A percentile compares a stretch with the other conserved stretches of the same genome.
These are phyloP conservation scores for Tinea pellionella DNA, from an alignment of 2,888 invertebrate genomes.

Conservation along the genomic window DNA sequence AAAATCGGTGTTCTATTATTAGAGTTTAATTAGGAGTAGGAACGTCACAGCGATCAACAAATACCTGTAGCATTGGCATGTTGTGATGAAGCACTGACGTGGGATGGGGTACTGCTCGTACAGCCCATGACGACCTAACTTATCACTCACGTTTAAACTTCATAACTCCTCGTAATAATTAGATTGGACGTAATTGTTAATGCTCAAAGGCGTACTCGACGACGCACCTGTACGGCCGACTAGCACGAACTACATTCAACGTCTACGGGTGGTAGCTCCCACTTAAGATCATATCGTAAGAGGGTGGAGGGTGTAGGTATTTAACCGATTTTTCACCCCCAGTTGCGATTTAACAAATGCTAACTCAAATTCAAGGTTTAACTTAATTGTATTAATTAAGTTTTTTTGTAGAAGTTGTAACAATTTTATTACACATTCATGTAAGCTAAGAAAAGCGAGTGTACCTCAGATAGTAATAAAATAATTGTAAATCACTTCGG, in stretches of 20 bases:
- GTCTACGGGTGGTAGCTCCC: neutral
- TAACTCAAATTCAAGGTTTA: neutral
- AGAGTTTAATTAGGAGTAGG: neutral
- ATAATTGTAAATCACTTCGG: no score
- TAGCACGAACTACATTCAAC: slow-evolving; percentile 3
- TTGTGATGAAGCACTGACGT: slow-evolving; percentile 25
- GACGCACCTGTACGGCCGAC: neutral
- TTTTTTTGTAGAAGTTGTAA: neutral
- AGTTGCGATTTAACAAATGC: slow-evolving; percentile 4
- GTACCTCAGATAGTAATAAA: no score
- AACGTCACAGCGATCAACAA: neutral
- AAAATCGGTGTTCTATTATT: neutral
- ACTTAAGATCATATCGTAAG: slow-evolving; percentile 12
- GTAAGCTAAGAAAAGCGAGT: no score
- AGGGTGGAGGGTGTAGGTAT: slow-evolving; percentile 14
- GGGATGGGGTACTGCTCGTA: slow-evolving; percentile 55
- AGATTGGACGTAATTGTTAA: neutral
- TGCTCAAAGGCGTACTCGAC: neutral
- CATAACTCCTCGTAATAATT: neutral
- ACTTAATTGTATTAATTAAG: neutral
- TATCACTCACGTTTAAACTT: neutral
- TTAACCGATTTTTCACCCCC: slow-evolving; percentile 14
- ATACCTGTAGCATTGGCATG: slow-evolving; percentile 40
- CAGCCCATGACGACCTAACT: slow-evolving; percentile 43
- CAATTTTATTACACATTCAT: no score